A percentile compares a stretch with the other conserved stretches of the same genome.
phyloP scores from a whole-genome alignment of 2,113 vertebrate species.

The Corapipo altera region DNA sequence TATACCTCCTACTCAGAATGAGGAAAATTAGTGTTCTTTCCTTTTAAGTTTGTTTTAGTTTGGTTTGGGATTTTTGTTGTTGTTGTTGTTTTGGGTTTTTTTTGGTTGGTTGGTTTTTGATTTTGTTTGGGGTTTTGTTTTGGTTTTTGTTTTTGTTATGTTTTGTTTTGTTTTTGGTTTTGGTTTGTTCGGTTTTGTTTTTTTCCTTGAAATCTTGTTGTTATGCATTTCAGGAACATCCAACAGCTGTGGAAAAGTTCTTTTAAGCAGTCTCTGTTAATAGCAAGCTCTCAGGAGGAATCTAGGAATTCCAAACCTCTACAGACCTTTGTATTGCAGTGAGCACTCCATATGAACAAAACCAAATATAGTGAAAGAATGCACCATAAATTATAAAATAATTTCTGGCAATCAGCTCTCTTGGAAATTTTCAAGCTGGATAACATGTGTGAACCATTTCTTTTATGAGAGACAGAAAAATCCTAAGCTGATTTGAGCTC shows the following conservation, averaged over 20 bases:
- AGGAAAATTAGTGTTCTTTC: constrained; percentile 67
- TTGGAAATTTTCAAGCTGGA: neutral
- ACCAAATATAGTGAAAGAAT: neutral
- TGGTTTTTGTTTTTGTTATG: neutral
- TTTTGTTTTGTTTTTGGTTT: neutral
- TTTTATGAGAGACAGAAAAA: neutral
- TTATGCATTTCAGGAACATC: constrained; percentile 55
- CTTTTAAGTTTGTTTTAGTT: neutral
- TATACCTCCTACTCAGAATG: constrained; percentile 72
- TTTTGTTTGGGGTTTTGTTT: neutral
- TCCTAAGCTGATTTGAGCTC: neutral
- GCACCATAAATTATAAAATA: constrained; percentile 32
- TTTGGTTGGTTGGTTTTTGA: too few species aligned
- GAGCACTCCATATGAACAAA: constrained; percentile 31
- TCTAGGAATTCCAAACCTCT: constrained; percentile 35
- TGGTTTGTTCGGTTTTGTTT: neutral
- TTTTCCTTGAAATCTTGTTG: neutral
- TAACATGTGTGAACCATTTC: neutral
- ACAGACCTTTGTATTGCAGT: constrained; percentile 45
- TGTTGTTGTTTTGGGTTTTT: neutral
- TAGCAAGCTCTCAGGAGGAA: constrained; percentile 48
- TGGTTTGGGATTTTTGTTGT: neutral
- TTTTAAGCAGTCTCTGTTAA: constrained; percentile 54
- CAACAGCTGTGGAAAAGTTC: constrained; percentile 64
- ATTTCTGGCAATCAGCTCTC: constrained; percentile 20